Base-by-base conservation (phyloP, 2,113 vertebrate species). In the Tretioscincus oriximinensis region DNA sequence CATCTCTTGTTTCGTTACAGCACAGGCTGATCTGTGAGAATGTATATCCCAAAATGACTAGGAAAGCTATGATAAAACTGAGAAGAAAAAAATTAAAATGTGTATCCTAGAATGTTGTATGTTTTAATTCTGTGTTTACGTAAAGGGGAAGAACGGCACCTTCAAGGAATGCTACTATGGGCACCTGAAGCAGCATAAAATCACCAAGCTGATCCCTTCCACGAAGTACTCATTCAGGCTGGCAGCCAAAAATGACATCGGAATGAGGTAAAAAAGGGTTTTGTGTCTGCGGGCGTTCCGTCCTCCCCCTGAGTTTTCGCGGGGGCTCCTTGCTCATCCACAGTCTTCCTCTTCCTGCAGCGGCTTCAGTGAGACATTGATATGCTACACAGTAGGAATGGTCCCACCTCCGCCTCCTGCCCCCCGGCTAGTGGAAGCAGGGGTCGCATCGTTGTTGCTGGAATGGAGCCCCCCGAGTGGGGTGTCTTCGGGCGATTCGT, bases 111-210 rank as follows among this genome's bases (percentile, higher is more conserved):
- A 12, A 2, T 24, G 24, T 7, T 6, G 22, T 51, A 69, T 49
- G 18, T 8, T 65, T 75, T 7, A 76, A 41, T 83, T 78, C 86
- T 51, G 0, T 70, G 54, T 74, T 58, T 58, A 81, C 77, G 35
- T 20, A n/a, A 74, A 96, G 95, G 95, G 95, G 45, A 96, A 93
- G 90, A 94, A 87, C 0, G 91, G 94, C 29, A 85, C 93, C 45
- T 97, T 95, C 92, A 96, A 91, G 86, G 95, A 93, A 70, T 95
- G 96, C 82, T 97, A 96, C 92, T 94, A 90, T 0, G 95, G 96
- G 2, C 92, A 94, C 41, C 90, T 94, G 84, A 96, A 95, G 90
- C 96, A 96, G 84, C 93, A 96, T 76, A 96, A 95, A 84, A 86
- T 96, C 7, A 93, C 91, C 80, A 94, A 90, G 76, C 92, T 97